These are phyloP conservation scores for Ptilodon capucinus DNA, from an alignment of 2,888 invertebrate species.

Conservation along the genomic window DNA sequence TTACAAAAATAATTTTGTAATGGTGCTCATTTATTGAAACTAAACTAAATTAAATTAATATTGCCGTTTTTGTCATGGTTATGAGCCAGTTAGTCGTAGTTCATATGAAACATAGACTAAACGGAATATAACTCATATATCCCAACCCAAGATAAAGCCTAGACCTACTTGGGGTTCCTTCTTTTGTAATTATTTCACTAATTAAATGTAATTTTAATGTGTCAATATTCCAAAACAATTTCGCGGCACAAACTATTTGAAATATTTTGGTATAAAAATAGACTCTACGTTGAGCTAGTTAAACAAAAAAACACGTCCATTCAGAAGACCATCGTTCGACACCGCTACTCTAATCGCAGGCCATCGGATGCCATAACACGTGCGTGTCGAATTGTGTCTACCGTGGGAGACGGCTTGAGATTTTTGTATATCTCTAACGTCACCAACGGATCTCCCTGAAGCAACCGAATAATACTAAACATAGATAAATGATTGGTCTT, in stretches of 20 bases:
- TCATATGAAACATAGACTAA: too few species aligned
- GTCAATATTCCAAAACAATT: neutral
- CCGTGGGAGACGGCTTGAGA: constrained; percentile 71
- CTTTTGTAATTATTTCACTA: too few species aligned
- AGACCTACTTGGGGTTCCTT: too few species aligned
- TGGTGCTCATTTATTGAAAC: too few species aligned
- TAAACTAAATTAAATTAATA: too few species aligned
- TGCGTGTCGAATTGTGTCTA: constrained; percentile 76
- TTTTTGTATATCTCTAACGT: constrained; percentile 37
- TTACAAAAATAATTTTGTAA: too few species aligned
- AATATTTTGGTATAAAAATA: constrained; percentile 5
- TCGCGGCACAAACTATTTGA: neutral
- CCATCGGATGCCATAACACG: constrained; percentile 78
- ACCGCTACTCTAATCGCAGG: constrained; percentile 62
- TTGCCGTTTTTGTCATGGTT: too few species aligned
- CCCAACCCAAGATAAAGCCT: too few species aligned
- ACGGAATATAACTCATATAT: too few species aligned
- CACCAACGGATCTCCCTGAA: constrained; percentile 6
- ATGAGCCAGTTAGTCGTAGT: too few species aligned
- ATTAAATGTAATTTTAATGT: too few species aligned
- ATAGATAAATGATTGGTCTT: too few species aligned
- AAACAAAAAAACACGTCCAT: constrained; percentile 75
- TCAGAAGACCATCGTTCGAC: constrained; percentile 62
- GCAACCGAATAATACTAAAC: neutral
- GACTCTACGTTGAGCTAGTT: constrained; percentile 51